Evolutionary conservation across 2,113 vertebrate species (phyloP).

Genomic region (Stictonetta naevosa): DNA sequence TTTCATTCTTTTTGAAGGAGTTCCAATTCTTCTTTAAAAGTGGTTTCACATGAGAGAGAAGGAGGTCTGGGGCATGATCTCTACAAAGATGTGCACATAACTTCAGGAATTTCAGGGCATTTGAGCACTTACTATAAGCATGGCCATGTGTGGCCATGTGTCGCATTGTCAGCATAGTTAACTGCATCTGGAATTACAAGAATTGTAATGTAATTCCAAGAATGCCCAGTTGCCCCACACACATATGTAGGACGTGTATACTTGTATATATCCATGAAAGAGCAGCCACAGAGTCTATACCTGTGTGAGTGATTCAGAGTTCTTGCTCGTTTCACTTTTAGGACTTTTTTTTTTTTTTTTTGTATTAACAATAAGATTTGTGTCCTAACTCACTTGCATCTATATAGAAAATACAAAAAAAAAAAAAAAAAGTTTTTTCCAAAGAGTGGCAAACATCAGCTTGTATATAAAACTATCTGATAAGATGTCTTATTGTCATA

Average conservation of each 20-base stretch:
- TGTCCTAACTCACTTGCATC: background rate
- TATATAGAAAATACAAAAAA: background rate
- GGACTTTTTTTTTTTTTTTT: background rate
- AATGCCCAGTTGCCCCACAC: accelerated
- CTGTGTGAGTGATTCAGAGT: background rate
- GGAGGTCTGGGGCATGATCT: background rate
- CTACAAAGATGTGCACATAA: background rate
- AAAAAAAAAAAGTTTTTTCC: background rate
- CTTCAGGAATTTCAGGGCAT: background rate
- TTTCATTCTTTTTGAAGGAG: conserved; percentile 1
- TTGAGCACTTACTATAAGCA: background rate
- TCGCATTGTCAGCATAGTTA: background rate
- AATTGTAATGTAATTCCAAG: background rate
- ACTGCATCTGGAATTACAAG: background rate
- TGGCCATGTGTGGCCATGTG: background rate
- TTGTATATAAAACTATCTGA: background rate
- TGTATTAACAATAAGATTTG: background rate
- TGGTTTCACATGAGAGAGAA: background rate
- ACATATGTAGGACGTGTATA: accelerated
- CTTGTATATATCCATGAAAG: background rate
- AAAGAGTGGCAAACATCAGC: background rate
- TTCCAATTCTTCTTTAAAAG: conserved; percentile 22
- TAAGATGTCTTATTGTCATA: background rate
- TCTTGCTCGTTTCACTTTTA: background rate
- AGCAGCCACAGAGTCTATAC: background rate